These are phyloP conservation scores for Trichogramma pretiosum DNA, from an alignment of 1,140 invertebrate species.

Conservation along the genomic window DNA sequence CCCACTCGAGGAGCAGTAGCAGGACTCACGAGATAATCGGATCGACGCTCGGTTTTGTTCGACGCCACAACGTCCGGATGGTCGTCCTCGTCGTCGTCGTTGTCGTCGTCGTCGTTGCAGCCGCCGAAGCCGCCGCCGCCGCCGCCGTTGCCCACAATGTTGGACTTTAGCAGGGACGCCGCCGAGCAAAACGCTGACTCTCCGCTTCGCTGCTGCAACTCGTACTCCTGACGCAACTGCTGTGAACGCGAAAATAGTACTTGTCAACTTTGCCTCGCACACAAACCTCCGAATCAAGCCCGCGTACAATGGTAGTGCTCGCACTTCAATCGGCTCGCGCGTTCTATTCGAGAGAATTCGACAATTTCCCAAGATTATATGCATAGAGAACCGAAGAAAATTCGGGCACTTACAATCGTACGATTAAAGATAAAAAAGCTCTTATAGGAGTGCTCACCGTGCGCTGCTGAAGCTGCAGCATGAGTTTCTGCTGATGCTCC, in stretches of 20 bases:
- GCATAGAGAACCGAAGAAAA: too few relatives aligned
- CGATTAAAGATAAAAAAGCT: too few relatives aligned
- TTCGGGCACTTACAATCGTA: too few relatives aligned
- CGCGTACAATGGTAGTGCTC: too few relatives aligned
- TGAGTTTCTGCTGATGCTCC: neutral
- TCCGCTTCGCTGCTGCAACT: constrained; percentile 1
- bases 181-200: too few relatives aligned
- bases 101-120: neutral
- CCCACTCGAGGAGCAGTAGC: too few relatives aligned
- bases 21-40: constrained; percentile 31
- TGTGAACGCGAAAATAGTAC: neutral
- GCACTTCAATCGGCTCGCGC: too few relatives aligned
- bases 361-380: too few relatives aligned
- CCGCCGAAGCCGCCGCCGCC: neutral
- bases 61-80: constrained; percentile 34
- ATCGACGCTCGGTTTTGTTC: constrained; percentile 26
- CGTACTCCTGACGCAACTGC: constrained; percentile 7
- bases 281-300: too few relatives aligned
- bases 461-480: constrained; percentile 1
- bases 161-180: too few relatives aligned
- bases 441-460: neutral
- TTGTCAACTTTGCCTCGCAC: too few relatives aligned
- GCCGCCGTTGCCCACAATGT: neutral
- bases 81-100: constrained; percentile 22
- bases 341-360: too few relatives aligned